phyloP scores from a whole-genome alignment of 2,797 vertebrate genomes.

The Peromyscus melanophrys region DNA sequence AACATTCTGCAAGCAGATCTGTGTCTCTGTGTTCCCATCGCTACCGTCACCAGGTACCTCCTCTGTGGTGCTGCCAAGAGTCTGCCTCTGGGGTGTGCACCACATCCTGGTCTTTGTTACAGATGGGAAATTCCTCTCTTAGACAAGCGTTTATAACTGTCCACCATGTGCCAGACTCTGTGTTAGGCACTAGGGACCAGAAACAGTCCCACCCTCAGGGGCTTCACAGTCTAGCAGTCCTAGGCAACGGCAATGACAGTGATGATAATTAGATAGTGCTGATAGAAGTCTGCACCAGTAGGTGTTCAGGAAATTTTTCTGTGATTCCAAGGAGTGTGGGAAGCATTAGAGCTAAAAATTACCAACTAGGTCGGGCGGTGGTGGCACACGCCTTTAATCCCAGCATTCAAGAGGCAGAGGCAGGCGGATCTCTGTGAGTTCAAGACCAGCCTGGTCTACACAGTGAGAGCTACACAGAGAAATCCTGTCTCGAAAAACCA shows the following conservation, averaged over 20 bases:
- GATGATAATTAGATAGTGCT: neutral
- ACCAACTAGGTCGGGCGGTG: neutral
- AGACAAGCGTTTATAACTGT: neutral
- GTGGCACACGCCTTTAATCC: neutral
- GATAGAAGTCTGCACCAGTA: neutral
- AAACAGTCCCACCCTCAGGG: neutral
- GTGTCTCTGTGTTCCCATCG: neutral
- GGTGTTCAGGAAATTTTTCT: neutral
- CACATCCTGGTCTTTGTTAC: neutral
- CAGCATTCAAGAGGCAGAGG: neutral
- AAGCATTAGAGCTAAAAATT: neutral
- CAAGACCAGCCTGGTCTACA: neutral
- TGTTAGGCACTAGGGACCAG: neutral
- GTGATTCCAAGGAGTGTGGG: neutral
- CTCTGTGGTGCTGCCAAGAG: neutral
- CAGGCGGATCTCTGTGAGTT: neutral
- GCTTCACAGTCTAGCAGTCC: constrained; percentile 28
- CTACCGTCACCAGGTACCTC: neutral
- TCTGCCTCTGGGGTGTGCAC: neutral
- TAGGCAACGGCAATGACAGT: neutral
- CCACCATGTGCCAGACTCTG: neutral
- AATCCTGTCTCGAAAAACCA: neutral
- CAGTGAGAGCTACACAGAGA: neutral
- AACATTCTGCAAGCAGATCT: neutral
- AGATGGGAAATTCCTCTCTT: neutral